Conservation (phyloP, 2,888 invertebrate genomes). For the Himalopsyche anomala region DNA sequence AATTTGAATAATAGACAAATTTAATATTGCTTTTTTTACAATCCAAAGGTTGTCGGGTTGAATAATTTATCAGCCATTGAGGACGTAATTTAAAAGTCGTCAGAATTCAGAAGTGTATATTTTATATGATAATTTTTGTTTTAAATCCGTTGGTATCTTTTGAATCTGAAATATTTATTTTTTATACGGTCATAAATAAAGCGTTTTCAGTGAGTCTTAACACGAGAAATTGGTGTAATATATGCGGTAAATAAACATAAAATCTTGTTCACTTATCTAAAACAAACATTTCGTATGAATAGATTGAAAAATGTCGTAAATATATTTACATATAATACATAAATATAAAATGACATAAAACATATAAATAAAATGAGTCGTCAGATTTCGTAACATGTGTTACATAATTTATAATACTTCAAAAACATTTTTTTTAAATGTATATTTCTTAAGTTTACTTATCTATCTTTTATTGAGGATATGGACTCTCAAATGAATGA, state of each 20-base stretch:
- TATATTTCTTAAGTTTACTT: no score
- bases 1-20: slow-evolving; percentile 30
- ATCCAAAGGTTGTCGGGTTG: slow-evolving; percentile 22
- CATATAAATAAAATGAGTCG: neutral
- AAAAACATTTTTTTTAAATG: no score
- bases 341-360: neutral
- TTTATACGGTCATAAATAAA: slow-evolving; percentile 2
- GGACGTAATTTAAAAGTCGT: slow-evolving; percentile 30
- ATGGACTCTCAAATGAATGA: no score
- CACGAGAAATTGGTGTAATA: neutral
- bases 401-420: no score
- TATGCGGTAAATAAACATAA: neutral
- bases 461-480: no score
- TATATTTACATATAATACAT: neutral
- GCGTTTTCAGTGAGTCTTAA: slow-evolving; percentile 7
- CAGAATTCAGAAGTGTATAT: slow-evolving; percentile 16
- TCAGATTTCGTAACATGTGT: no score
- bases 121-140: slow-evolving; percentile 13
- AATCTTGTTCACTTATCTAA: slow-evolving; percentile 4
- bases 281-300: neutral
- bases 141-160: neutral
- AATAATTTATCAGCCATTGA: slow-evolving; percentile 23
- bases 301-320: neutral
- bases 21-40: slow-evolving; percentile 11
- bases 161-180: slow-evolving; percentile 1